A percentile compares a stretch with the other conserved stretches of the same genome.
phyloP scores from a whole-genome alignment of 2,888 invertebrate species.

The Mesoligia furuncula region DNA sequence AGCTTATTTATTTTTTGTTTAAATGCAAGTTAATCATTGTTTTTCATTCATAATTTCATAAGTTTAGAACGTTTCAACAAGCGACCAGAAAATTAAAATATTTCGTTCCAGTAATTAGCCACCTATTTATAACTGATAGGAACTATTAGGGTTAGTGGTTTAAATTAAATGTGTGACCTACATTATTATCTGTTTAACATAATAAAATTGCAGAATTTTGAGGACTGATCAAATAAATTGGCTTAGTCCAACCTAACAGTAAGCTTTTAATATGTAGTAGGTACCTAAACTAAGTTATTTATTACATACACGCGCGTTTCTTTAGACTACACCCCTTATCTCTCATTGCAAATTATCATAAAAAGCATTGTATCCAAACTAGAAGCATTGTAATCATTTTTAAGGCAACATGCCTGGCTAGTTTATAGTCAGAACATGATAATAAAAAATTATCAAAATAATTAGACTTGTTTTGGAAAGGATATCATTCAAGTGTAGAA shows the following conservation, averaged over 20 bases:
- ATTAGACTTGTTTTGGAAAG: neutral
- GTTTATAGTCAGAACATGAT: too few relatives aligned
- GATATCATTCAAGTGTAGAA: too few relatives aligned
- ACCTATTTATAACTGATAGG: slow-evolving; percentile 33
- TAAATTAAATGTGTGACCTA: slow-evolving; percentile 36
- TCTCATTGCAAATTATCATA: slow-evolving; percentile 1
- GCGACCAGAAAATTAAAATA: slow-evolving; percentile 2
- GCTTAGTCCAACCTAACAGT: slow-evolving; percentile 23
- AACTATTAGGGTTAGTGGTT: slow-evolving; percentile 18
- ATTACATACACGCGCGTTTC: slow-evolving; percentile 13
- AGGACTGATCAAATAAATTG: slow-evolving; percentile 19
- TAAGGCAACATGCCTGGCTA: neutral
- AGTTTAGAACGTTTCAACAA: neutral
- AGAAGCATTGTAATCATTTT: neutral
- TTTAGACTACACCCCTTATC: slow-evolving; percentile 2
- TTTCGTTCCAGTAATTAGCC: slow-evolving; percentile 34
- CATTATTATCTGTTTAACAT: slow-evolving; percentile 40
- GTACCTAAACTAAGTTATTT: slow-evolving; percentile 12
- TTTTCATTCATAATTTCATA: slow-evolving; percentile 7
- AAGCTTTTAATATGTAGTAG: neutral
- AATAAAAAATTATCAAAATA: too few relatives aligned
- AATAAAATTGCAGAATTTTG: slow-evolving; percentile 29
- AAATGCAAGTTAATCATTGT: neutral
- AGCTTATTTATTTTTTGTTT: neutral
- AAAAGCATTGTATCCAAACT: slow-evolving; percentile 7